These are phyloP conservation scores for Torymus texanus DNA, from an alignment of 2,888 invertebrate genomes.

Conservation along the genomic window DNA sequence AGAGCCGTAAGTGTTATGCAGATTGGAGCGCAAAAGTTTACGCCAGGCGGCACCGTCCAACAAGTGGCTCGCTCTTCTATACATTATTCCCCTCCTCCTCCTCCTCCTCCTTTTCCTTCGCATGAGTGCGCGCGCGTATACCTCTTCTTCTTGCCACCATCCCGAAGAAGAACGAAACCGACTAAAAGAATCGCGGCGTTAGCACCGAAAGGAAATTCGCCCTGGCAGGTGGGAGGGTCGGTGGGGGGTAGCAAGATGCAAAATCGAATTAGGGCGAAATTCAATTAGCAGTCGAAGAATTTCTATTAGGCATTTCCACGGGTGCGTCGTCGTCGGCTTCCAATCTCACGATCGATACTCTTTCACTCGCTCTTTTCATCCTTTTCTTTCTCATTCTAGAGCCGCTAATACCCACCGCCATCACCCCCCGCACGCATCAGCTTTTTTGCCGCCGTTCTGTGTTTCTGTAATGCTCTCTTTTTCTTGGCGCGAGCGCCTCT, in stretches of 20 bases:
- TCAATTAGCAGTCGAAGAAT: constrained; percentile 70
- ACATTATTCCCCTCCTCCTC: no score
- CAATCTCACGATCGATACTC: background rate
- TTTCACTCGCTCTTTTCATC: background rate
- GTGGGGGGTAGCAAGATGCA: constrained; percentile 48
- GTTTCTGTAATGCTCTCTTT: no score
- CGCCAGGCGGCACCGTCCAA: background rate
- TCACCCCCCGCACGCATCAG: no score
- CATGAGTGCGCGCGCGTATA: background rate
- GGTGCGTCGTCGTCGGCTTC: constrained; percentile 50
- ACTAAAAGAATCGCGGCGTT: constrained; percentile 31
- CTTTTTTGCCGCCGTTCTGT: no score
- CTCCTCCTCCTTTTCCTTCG: background rate
- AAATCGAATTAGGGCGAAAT: constrained; percentile 70
- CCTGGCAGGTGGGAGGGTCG: constrained; percentile 1
- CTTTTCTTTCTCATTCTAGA: background rate
- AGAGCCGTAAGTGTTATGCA: background rate
- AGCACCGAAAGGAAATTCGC: constrained; percentile 7
- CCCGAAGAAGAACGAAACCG: background rate
- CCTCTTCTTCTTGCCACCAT: no score
- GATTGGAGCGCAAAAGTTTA: constrained; percentile 10
- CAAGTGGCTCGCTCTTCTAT: constrained; percentile 26
- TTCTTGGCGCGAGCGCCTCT: background rate
- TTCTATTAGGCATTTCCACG: constrained; percentile 65
- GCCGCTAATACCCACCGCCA: constrained; percentile 4